Evolutionary conservation across 2,888 invertebrate species (phyloP), one percentile per base, ranked within the genome.

Genomic region (Drosophila meridiana): DNA sequence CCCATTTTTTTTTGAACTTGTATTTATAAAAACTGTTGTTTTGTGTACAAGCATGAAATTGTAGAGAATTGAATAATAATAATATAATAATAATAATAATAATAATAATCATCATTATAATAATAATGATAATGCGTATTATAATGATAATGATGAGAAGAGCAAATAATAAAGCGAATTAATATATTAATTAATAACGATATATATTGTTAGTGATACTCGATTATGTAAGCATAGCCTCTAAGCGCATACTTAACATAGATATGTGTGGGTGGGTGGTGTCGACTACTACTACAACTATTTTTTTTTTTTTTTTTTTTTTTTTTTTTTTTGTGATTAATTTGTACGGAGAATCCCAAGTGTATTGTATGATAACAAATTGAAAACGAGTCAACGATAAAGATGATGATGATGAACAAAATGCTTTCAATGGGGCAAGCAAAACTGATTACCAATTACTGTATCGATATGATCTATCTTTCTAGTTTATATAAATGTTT

Each of bases 121-220:
- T 48, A 55, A 64, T 64, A 50, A 64, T 58, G 65, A 42, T 30
- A n/a, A 58, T 65, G 34, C 55, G 20, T 48, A 70, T 57, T 47
- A 60, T 52, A 53, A 69, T 43, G 47, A 52, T 72, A 36, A 55
- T 61, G 76, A 58, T 57, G 76, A 34, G 32, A 52, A 34, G 7
- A n/a, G 69, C 52, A 68, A 71, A 69, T 73, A 65, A 74, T 69
- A 66, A 76, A 69, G 42, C 40, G 62, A 80, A 67, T 50, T 74
- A 59, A 48, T 64, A 76, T 64, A 76, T 67, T 67, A 36, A 69
- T 70, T 69, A 69, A 82, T 80, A 89, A 84, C 87, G 78, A 74
- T 83, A 89, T 72, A 87, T 83, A 83, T 82, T 83, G 84, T 85
- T 83, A 86, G 86, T 86, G 90, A 86, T 86, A 86, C 88, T 86